phyloP scores from a whole-genome alignment of 2,888 invertebrate species.

The Rhagonycha fulva region DNA sequence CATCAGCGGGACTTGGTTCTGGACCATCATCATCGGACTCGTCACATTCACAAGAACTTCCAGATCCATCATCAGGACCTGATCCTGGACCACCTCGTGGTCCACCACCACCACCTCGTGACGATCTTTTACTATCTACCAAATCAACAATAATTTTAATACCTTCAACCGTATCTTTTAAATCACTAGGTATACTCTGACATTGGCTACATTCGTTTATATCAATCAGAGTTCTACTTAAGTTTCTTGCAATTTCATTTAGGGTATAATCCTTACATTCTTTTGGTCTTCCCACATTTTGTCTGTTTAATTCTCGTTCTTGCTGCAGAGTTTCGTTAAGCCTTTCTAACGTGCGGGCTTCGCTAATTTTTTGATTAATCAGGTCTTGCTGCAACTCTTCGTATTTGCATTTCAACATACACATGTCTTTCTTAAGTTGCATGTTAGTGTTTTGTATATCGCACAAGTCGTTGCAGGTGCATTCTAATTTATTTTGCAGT shows the following conservation, averaged over 20 bases:
- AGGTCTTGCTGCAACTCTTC: conserved; percentile 49
- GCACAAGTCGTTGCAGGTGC: conserved; percentile 42
- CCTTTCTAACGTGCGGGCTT: conserved; percentile 48
- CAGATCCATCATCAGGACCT: neutral
- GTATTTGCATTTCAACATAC: conserved; percentile 42
- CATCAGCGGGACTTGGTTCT: too few species aligned
- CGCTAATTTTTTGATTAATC: conserved; percentile 51
- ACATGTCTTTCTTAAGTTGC: conserved; percentile 43
- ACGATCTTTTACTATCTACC: conserved; percentile 29
- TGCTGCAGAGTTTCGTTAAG: conserved; percentile 23
- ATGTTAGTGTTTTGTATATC: conserved; percentile 45
- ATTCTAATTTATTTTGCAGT: conserved; percentile 45
- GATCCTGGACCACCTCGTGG: neutral
- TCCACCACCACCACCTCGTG: neutral
- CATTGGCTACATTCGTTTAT: conserved; percentile 6
- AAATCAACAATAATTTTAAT: conserved; percentile 48
- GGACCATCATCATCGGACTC: neutral
- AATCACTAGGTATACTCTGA: conserved; percentile 41
- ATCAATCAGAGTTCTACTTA: conserved; percentile 43
- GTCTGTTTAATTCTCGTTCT: neutral
- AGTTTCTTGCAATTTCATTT: conserved; percentile 44
- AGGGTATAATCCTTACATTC: conserved; percentile 29
- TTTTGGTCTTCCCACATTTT: neutral
- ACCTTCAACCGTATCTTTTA: conserved; percentile 44
- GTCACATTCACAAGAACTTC: neutral